Evolutionary conservation across 2,797 vertebrate genomes (phyloP), one percentile per base, ranked within the genome.

Genomic region (Coregonus suidteri): DNA sequence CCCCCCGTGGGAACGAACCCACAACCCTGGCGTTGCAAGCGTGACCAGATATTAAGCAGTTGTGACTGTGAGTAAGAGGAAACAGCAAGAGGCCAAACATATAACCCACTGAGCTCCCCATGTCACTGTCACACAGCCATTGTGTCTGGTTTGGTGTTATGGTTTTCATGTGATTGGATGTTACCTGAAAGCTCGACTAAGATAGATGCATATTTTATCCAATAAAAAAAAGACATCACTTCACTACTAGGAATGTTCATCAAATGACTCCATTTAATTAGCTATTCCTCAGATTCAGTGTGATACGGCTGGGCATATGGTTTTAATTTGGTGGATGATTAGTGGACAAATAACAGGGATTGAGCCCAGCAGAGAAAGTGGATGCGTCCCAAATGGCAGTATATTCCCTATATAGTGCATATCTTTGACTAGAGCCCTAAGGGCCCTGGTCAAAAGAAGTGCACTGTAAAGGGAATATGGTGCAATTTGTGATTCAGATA

Each of bases 321-420:
- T 79, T 70, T 83, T 88, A 84, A 87, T 89, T 88, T 78, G 70
- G 75, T 20, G 54, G 69, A 69, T 86, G 83, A 91, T 87, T 78
- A 84, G 69, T 78, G 85, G 75, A 11, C 66, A 68, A 53, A 76
- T 47, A 78, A 80, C 77, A 79, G 76, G 79, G 78, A 76, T 79
- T 77, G 47, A 78, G 64, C 73, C 62, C 72, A 71, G 72, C 59
- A 64, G 20, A 64, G 20, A 64, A 64, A 13, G 59, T 64, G 20
- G 20, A 25, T 25, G 59, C 20, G 9, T 64, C 25, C 59, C 59
- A 64, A 64, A 64, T 64, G n/a, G 59, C 9, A 64, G 20, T 9
- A 18, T 11, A 64, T 64, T 13, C 59, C 59, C 59, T 11, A 11
- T 25, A 3, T 64, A 25, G 59, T 64, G 20, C 59, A 64, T 25